A percentile compares a stretch with the other conserved stretches of the same genome.
Conservation (phyloP, 2,113 vertebrate genomes). For the Laterallus jamaicensis region DNA sequence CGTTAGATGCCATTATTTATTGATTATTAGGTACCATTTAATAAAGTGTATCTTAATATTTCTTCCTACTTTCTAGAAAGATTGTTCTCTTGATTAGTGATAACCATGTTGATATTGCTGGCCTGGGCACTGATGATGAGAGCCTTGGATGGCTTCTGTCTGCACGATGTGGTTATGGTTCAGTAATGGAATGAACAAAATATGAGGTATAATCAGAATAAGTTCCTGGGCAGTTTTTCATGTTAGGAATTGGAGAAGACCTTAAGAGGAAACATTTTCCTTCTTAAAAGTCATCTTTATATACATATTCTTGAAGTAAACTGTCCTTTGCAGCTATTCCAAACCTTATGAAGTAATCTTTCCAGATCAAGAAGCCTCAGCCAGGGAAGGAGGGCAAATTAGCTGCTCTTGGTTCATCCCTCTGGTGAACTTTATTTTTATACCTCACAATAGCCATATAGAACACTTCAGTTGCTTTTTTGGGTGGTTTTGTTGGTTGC, state of each 20-base stretch:
- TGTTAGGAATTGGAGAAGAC: neutral
- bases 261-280: neutral
- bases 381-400: neutral
- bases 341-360: neutral
- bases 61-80: neutral
- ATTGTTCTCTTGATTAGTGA: neutral
- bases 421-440: neutral
- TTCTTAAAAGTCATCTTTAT: neutral
- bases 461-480: neutral
- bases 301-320: neutral
- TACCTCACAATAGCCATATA: neutral
- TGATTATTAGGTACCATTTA: neutral
- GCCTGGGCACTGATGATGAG: neutral
- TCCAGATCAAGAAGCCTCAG: neutral
- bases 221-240: neutral
- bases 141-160: neutral
- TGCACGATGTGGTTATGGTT: neutral
- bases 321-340: neutral
- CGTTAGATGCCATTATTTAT: neutral
- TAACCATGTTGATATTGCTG: neutral
- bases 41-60: neutral
- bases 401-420: neutral
- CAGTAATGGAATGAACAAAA: neutral
- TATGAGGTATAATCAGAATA: neutral
- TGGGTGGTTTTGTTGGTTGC: too few relatives aligned